Evolutionary conservation across 2,113 vertebrate species (phyloP), one percentile per base, ranked within the genome.

Genomic region (Cephalopholis sonnerati): DNA sequence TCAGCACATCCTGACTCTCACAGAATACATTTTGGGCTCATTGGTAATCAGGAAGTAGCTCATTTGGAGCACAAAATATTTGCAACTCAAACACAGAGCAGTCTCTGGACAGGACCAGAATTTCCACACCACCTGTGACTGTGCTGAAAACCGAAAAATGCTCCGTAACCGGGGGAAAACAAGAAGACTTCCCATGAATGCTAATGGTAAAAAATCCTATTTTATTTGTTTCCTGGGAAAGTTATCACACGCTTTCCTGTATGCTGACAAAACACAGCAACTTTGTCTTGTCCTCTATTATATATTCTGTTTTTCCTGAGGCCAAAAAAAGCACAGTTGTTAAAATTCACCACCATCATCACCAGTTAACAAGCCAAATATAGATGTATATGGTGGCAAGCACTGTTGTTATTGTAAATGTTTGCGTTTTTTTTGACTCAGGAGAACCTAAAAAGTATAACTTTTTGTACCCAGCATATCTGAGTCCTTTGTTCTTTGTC

Each of bases 71-170:
- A 61, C 64, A 77, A 67, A 67, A 83, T 80, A 79, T 84, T 86
- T 85, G 69, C 25, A 76, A 70, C 27, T 74, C 66, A 84, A 74
- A 87, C 67, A 77, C n/a, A 53, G 55, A 81, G 73, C 16, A 70
- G 66, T 77, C 63, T 84, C 76, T 78, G 81, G 79, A 76, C 66
- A 64, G 41, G 59, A 79, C 5, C 11, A 65, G 55, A 65, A 65
- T 84, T 61, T 81, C 48, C 25, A 79, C 41, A 75, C 54, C 55
- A 84, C 62, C 77, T 76, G 74, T 48, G 73, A 74, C 55, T 63
- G 51, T 57, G 75, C 29, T 9, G 48, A 82, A 73, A 73, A 86
- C 13, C 2, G 3, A 78, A 71, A 81, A 81, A 89, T 68, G 66
- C 66, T 81, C 24, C 0, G 41, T 48, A 77, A 81, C 54, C 25